These are phyloP conservation scores for Clostera curtula DNA, from an alignment of 2,888 invertebrate species.

Conservation along the genomic window DNA sequence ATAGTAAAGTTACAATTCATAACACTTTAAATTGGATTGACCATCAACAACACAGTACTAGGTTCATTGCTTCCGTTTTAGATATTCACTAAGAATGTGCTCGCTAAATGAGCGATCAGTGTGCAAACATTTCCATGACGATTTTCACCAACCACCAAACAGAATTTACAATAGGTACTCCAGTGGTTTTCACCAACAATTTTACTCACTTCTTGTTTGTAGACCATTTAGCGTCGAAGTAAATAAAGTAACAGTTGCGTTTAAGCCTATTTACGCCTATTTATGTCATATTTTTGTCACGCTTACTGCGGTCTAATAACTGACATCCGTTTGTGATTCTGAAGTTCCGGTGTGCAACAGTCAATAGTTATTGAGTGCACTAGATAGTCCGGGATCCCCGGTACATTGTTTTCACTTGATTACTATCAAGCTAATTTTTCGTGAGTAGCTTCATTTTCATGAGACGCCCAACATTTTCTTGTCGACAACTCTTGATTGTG, in stretches of 20 bases:
- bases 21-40: too few species aligned
- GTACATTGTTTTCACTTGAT: too few species aligned
- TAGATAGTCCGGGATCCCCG: too few species aligned
- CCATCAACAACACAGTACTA: too few species aligned
- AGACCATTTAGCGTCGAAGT: neutral
- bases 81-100: neutral
- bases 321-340: conserved; percentile 1
- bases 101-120: conserved; percentile 1
- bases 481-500: too few species aligned
- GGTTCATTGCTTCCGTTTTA: too few species aligned
- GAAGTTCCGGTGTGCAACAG: too few species aligned
- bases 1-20: too few species aligned
- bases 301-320: neutral
- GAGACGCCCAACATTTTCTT: too few species aligned
- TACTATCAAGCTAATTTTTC: too few species aligned
- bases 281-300: conserved; percentile 2
- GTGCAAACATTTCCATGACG: neutral
- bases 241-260: conserved; percentile 1
- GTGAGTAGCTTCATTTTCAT: too few species aligned
- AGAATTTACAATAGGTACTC: neutral
- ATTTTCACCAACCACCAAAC: conserved; percentile 1
- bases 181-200: neutral
- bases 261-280: conserved; percentile 1
- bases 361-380: too few species aligned
- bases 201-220: conserved; percentile 1